phyloP scores from a whole-genome alignment of 2,113 vertebrate species.

The Oncorhynchus tshawytscha region DNA sequence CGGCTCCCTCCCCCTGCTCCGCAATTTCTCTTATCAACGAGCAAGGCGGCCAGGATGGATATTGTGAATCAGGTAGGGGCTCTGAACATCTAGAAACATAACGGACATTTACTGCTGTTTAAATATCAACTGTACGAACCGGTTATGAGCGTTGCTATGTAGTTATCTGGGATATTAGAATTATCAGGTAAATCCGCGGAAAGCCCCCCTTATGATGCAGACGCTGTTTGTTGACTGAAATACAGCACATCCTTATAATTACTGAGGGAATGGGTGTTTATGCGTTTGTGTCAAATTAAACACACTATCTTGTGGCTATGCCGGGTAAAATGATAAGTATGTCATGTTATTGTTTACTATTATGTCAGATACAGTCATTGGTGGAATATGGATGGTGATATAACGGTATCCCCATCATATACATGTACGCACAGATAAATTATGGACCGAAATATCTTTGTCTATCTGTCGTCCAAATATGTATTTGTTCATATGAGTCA shows the following conservation, averaged over 20 bases:
- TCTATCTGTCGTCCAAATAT: not conserved
- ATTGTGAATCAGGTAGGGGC: slow-evolving; percentile 60
- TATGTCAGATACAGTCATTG: not conserved
- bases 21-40: slow-evolving; percentile 54
- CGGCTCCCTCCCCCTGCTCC: slow-evolving; percentile 40
- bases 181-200: not conserved
- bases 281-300: not conserved
- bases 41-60: slow-evolving; percentile 52
- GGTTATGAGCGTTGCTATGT: not conserved
- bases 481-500: not conserved
- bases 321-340: not conserved
- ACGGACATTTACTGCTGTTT: not conserved
- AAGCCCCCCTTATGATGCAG: not conserved
- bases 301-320: not conserved
- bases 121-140: not conserved
- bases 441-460: not conserved
- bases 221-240: not conserved
- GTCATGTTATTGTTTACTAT: not conserved
- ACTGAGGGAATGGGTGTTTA: too few species aligned
- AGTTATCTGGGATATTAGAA: not conserved
- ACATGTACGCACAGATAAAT: not conserved
- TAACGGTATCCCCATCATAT: not conserved
- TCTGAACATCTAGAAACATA: slow-evolving; percentile 11
- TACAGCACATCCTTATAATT: not conserved
- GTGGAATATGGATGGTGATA: not conserved